Percentiles rank a stretch among this genome's conserved stretches.
These are phyloP conservation scores for Ladona fulva DNA, from an alignment of 1,140 invertebrate genomes.

Conservation along the genomic window DNA sequence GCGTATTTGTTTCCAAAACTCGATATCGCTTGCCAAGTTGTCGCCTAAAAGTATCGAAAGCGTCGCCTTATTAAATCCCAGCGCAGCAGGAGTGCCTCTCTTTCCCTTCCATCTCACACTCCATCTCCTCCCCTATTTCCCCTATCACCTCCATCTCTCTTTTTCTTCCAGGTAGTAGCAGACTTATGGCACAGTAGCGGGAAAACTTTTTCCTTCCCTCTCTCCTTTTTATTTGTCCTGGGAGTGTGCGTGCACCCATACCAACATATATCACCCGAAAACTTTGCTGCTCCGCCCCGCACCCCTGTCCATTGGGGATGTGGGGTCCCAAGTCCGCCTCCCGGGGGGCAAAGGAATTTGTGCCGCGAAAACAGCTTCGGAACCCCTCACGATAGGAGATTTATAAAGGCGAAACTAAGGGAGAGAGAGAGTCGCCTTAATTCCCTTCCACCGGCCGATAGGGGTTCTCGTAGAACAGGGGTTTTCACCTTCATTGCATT, in stretches of 20 bases:
- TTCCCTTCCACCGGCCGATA: no score
- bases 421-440: no score
- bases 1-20: background rate
- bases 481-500: no score
- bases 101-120: no score
- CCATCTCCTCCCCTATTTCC: background rate
- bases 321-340: background rate
- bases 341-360: background rate
- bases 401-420: background rate
- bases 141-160: background rate
- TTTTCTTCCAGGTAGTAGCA: background rate
- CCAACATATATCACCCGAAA: background rate
- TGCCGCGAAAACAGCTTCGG: background rate
- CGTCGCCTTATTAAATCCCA: background rate
- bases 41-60: background rate
- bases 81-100: background rate
- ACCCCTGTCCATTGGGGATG: background rate
- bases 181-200: background rate
- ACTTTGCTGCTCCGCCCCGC: background rate
- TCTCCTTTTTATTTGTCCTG: background rate
- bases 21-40: background rate
- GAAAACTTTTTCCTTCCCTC: background rate
- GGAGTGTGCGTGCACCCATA: background rate
- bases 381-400: background rate
- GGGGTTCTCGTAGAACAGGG: no score